Percentiles rank a stretch among this genome's conserved stretches.
Conservation (phyloP, 2,888 invertebrate species). For the Microplitis deprimator region DNA sequence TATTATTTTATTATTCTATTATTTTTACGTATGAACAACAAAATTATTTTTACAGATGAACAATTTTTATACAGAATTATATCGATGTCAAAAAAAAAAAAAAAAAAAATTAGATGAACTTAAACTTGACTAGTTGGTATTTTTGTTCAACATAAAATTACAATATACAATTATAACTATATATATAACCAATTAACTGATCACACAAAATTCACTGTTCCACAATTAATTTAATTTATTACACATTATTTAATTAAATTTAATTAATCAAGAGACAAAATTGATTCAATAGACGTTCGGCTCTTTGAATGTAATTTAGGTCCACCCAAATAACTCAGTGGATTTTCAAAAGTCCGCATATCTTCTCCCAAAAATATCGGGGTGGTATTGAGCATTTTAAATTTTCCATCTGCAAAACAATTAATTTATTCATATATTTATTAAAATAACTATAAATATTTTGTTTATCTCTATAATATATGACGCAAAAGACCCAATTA, state of each 20-base stretch:
- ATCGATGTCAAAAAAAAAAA: constrained; percentile 25
- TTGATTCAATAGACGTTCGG: constrained; percentile 78
- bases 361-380: constrained; percentile 75
- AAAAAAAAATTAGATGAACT: too few species aligned
- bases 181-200: constrained; percentile 13
- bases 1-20: not conserved
- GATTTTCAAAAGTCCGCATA: constrained; percentile 77
- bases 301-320: constrained; percentile 73
- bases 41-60: constrained; percentile 7
- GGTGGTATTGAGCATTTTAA: constrained; percentile 54
- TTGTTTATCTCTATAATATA: not conserved
- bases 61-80: constrained; percentile 9
- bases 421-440: too few species aligned
- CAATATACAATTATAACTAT: constrained; percentile 34
- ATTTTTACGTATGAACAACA: not conserved
- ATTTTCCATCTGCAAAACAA: constrained; percentile 54
- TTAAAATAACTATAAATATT: too few species aligned
- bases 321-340: constrained; percentile 81
- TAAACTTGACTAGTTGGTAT: constrained; percentile 38
- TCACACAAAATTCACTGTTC: not conserved
- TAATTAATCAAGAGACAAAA: constrained; percentile 77
- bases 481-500: not conserved
- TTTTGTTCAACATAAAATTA: constrained; percentile 45
- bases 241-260: not conserved
- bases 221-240: not conserved